Conservation (phyloP, 1,140 invertebrate genomes). For the Brachionus paranguensis region DNA sequence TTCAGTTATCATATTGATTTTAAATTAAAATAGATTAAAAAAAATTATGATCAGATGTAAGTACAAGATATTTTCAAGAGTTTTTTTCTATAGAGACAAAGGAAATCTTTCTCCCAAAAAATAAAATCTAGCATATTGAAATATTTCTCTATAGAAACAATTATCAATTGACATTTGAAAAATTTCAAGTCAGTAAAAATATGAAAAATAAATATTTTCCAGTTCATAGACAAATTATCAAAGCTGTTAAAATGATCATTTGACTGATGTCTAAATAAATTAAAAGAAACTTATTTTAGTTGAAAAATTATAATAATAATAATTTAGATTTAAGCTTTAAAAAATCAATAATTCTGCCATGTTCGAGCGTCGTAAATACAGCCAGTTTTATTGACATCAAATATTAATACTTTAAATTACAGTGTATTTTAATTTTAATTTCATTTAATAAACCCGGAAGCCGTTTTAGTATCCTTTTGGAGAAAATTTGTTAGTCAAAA, state of each 20-base stretch:
- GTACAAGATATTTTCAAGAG: too few relatives aligned
- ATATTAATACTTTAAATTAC: not conserved
- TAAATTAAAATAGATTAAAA: too few relatives aligned
- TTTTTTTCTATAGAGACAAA: too few relatives aligned
- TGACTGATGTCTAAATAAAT: not conserved
- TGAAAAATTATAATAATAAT: constrained; percentile 1
- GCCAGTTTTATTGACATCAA: not conserved
- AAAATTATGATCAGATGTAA: too few relatives aligned
- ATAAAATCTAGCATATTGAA: too few relatives aligned
- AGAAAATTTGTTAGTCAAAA: not conserved
- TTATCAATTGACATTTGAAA: not conserved
- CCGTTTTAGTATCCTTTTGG: not conserved
- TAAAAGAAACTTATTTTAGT: not conserved
- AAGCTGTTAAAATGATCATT: not conserved
- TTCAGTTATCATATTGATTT: too few relatives aligned
- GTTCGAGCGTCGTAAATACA: not conserved
- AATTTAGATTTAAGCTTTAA: not conserved
- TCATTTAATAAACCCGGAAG: not conserved
- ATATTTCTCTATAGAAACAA: too few relatives aligned
- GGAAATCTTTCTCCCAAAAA: too few relatives aligned
- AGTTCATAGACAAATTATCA: not conserved
- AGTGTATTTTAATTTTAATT: not conserved
- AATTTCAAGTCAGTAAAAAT: not conserved
- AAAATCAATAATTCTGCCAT: constrained; percentile 25
- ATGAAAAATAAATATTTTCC: too few relatives aligned